A percentile compares a stretch with the other conserved stretches of the same genome.
These are phyloP conservation scores for Archocentrus centrarchus DNA, from an alignment of 2,113 vertebrate genomes.

Conservation along the genomic window DNA sequence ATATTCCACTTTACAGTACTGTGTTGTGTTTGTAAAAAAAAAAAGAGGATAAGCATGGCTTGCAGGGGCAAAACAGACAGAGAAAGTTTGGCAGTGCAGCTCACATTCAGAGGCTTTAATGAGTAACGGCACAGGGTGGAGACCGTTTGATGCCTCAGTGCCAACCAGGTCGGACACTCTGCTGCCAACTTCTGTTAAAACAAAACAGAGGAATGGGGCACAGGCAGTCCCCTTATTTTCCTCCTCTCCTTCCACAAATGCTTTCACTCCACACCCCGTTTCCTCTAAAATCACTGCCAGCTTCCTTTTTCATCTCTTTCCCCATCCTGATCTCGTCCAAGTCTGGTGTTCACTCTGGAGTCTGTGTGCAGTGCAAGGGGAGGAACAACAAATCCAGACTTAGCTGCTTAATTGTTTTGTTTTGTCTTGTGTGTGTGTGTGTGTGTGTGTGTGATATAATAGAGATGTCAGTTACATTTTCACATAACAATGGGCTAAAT, in stretches of 20 bases:
- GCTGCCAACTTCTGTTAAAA: conserved; percentile 57
- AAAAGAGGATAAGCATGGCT: neutral
- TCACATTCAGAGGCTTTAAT: conserved; percentile 27
- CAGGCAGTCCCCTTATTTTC: neutral
- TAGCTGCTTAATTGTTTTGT: neutral
- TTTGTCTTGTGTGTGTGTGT: neutral
- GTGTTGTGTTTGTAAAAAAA: neutral
- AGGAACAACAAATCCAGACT: neutral
- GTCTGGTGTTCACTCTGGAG: neutral
- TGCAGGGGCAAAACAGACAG: neutral
- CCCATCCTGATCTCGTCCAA: conserved; percentile 25
- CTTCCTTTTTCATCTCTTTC: conserved; percentile 59
- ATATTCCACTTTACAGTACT: neutral
- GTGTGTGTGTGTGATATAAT: neutral
- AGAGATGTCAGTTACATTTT: neutral
- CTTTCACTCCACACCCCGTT: conserved; percentile 34
- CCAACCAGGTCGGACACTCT: conserved; percentile 16
- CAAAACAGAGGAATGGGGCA: conserved; percentile 36
- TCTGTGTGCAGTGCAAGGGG: neutral
- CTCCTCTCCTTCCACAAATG: conserved; percentile 18
- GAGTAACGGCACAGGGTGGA: conserved; percentile 42
- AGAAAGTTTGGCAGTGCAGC: conserved; percentile 19
- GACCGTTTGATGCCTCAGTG: conserved; percentile 35
- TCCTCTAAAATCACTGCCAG: conserved; percentile 38
- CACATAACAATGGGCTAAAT: neutral